Conservation (phyloP, 2,797 vertebrate genomes). For the Enteromius afrohamiltoni region DNA sequence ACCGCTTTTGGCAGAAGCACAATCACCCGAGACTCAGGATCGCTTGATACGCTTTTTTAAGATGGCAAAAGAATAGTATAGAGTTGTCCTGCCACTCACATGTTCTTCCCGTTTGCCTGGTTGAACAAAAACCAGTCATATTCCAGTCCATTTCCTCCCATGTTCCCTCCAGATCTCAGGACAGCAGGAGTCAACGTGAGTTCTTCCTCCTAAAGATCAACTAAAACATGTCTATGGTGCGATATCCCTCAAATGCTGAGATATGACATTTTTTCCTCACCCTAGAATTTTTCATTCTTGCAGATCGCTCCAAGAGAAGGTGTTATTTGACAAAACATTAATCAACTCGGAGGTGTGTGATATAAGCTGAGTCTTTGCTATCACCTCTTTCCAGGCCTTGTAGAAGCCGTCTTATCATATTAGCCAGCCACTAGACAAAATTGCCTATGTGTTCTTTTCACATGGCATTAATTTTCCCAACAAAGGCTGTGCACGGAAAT, state of each 20-base stretch:
- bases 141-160: slow-evolving; percentile 25
- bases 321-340: slow-evolving; percentile 70
- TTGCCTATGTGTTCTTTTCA: slow-evolving; percentile 72
- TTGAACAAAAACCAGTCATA: slow-evolving; percentile 13
- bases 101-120: not conserved
- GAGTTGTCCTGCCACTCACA: not conserved
- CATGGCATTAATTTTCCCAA: slow-evolving; percentile 75
- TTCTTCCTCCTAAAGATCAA: not conserved
- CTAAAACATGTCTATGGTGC: slow-evolving; percentile 62
- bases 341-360: slow-evolving; percentile 74
- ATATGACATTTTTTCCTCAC: slow-evolving; percentile 69
- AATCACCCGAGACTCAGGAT: not conserved
- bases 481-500: slow-evolving; percentile 70
- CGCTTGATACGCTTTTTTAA: not conserved
- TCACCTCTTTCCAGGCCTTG: slow-evolving; percentile 75
- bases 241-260: slow-evolving; percentile 67
- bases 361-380: slow-evolving; percentile 77
- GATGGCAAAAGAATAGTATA: not conserved
- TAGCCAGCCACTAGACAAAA: slow-evolving; percentile 66
- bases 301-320: slow-evolving; percentile 70
- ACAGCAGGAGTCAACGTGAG: not conserved
- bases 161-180: slow-evolving; percentile 16
- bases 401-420: slow-evolving; percentile 75
- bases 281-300: slow-evolving; percentile 62
- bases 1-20: slow-evolving; percentile 1